Conservation (phyloP, 1,140 invertebrate species). For the Gonatopus flavifemur region DNA sequence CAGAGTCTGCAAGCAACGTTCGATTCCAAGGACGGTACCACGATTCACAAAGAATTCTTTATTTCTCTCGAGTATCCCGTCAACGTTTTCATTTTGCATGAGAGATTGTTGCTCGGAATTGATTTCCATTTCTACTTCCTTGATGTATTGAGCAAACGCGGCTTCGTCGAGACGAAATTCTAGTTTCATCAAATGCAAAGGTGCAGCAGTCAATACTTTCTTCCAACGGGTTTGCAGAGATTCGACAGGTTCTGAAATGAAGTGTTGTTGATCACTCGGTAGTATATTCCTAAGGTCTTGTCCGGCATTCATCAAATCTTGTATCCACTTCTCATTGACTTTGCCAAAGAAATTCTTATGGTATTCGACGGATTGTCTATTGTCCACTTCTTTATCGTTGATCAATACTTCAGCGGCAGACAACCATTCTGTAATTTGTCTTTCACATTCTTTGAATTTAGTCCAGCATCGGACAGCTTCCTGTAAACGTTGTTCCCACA, state of each 20-base stretch:
- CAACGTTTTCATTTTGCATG: slow-evolving; percentile 81
- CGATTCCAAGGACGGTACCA: slow-evolving; percentile 69
- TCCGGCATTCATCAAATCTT: slow-evolving; percentile 76
- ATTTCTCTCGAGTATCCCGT: slow-evolving; percentile 75
- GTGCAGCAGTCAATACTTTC: slow-evolving; percentile 75
- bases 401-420: slow-evolving; percentile 80
- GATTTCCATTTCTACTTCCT: slow-evolving; percentile 89
- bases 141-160: slow-evolving; percentile 80
- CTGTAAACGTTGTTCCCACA: slow-evolving; percentile 79
- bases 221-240: slow-evolving; percentile 76
- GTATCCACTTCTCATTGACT: slow-evolving; percentile 79
- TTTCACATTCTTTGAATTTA: slow-evolving; percentile 78
- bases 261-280: slow-evolving; percentile 66
- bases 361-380: slow-evolving; percentile 76
- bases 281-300: slow-evolving; percentile 76
- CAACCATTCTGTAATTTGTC: slow-evolving; percentile 82
- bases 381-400: slow-evolving; percentile 78
- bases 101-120: slow-evolving; percentile 82
- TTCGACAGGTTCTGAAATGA: slow-evolving; percentile 71
- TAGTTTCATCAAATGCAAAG: slow-evolving; percentile 82
- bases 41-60: slow-evolving; percentile 74
- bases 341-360: slow-evolving; percentile 84
- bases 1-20: slow-evolving; percentile 75
- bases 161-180: slow-evolving; percentile 87
- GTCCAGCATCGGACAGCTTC: slow-evolving; percentile 82